Base-by-base conservation (phyloP, 2,888 invertebrate genomes). In the Zeuzera pyrina region DNA sequence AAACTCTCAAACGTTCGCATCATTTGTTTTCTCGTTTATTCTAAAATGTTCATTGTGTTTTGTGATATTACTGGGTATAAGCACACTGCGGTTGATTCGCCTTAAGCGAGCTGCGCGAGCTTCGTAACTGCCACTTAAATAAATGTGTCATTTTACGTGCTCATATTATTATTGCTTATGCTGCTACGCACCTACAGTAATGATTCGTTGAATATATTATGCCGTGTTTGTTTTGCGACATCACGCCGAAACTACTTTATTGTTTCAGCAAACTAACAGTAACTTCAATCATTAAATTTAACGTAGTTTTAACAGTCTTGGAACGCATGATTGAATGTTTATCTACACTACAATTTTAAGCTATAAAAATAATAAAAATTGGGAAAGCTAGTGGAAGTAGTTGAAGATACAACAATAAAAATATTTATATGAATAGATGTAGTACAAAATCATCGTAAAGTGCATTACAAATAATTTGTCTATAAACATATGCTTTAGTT, bases 171-270 rank as follows among this genome's bases (percentile, higher is more conserved):
- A 50, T 25, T 25, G 25, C 25, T 25, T 25, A 25, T 25, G 13
- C 12, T 13, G 11, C 25, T 25, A 25, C 25, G 13, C 33, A 36
- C 32, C 32, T 31, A 30, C 36, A 26, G 40, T 52, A 49, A 53
- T 49, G 50, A 49, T 52, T 49, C 42, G 49, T 50, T 56, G 57
- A 58, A 63, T 60, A 56, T 52, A 57, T 62, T 58, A 63, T 57
- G 45, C 47, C 48, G 47, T 39, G 40, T 43, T 48, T 53, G 44
- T 57, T 49, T 55, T 57, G 57, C 57, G 61, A 57, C 51, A 62
- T 55, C 16, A 15, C 15, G 15, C 12, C 14, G 13, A 14, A 10
- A 10, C 37, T 15, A 12, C 19, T 11, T 11, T 19, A 21, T 12
- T 19, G 12, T 12, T 19, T 28, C n/a, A 28, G 5, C 6, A 19